Percentiles rank a stretch among this genome's conserved stretches.
Evolutionary conservation across 2,888 invertebrate species (phyloP).

Genomic region (Hirtodrosophila alboralis): DNA sequence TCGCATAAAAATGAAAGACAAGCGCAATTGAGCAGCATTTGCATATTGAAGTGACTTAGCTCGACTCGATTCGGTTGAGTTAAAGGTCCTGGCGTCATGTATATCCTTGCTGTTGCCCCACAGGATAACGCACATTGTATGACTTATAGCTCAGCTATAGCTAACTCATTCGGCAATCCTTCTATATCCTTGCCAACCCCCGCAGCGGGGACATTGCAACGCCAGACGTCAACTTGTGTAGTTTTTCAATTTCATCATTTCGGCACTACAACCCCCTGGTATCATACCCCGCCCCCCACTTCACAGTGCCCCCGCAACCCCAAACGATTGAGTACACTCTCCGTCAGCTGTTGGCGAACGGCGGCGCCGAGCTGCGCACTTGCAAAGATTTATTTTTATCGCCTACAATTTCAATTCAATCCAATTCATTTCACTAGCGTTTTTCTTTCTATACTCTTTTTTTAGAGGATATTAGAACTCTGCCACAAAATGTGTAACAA

Average conservation of each 20-base stretch:
- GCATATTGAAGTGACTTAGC: conserved; percentile 70
- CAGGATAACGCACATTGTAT: conserved; percentile 77
- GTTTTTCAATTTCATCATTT: conserved; percentile 58
- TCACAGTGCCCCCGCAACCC: neutral
- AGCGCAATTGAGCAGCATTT: conserved; percentile 75
- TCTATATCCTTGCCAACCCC: no score
- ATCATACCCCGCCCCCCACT: neutral
- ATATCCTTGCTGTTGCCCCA: conserved; percentile 40
- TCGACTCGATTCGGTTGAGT: no score
- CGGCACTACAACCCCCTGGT: neutral
- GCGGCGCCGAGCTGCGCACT: conserved; percentile 67
- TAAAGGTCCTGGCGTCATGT: conserved; percentile 12
- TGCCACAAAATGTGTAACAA: no score
- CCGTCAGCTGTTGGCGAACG: conserved; percentile 66
- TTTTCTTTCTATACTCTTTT: conserved; percentile 9
- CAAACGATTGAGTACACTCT: no score
- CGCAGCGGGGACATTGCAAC: conserved; percentile 12
- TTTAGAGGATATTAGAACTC: neutral
- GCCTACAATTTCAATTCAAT: conserved; percentile 81
- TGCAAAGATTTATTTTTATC: conserved; percentile 83
- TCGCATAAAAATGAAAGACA: conserved; percentile 65
- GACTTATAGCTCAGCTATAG: conserved; percentile 58
- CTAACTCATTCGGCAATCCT: conserved; percentile 5
- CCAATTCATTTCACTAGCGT: conserved; percentile 68
- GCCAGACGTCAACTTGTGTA: conserved; percentile 43